A percentile compares a stretch with the other conserved stretches of the same genome.
Conservation (phyloP, 2,888 invertebrate species). For the Aporophyla nigra region DNA sequence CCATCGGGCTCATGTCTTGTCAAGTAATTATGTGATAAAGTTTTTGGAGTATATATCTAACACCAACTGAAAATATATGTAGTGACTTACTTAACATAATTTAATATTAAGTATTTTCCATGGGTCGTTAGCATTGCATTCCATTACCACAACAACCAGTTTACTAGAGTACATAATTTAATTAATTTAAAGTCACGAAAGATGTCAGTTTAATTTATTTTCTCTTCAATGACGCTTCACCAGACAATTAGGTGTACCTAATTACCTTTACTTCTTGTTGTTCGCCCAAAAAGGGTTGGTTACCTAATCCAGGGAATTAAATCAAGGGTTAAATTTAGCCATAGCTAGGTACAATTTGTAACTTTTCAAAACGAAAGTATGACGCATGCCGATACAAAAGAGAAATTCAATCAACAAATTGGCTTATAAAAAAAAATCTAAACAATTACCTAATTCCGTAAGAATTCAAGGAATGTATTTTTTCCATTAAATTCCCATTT, state of each 20-base stretch:
- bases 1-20: not conserved
- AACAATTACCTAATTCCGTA: not conserved
- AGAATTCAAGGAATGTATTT: not conserved
- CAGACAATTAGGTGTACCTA: not conserved
- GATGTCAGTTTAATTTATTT: not conserved
- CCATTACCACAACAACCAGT: conserved; percentile 31
- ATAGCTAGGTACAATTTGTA: no score
- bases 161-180: conserved; percentile 9
- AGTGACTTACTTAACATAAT: not conserved
- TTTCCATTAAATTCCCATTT: conserved; percentile 48
- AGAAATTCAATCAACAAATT: conserved; percentile 16
- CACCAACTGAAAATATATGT: not conserved
- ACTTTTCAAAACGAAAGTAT: no score
- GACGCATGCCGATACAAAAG: not conserved
- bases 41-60: not conserved
- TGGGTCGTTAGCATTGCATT: conserved; percentile 39
- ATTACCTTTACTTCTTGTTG: not conserved
- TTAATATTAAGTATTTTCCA: conserved; percentile 20
- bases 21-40: not conserved
- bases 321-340: no score
- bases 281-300: not conserved
- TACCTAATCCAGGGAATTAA: no score
- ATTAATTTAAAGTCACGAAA: not conserved
- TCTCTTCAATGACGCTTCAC: not conserved
- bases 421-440: not conserved